A percentile compares a stretch with the other conserved stretches of the same genome.
Conservation (phyloP, 2,113 vertebrate species). For the Poecile atricapillus region DNA sequence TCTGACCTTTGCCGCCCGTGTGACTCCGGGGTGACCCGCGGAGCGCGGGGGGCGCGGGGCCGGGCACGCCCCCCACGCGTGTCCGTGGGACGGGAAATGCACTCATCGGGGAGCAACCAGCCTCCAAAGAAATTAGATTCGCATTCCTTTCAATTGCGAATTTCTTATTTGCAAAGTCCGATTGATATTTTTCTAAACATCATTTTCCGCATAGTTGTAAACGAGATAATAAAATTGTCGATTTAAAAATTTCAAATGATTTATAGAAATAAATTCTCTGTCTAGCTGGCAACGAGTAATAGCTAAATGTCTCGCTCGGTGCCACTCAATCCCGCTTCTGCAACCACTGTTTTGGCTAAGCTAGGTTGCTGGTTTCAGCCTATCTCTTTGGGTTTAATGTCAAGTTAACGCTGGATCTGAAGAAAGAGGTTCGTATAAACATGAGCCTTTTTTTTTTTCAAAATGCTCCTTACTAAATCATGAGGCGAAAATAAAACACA, state of each 20-base stretch:
- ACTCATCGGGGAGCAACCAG: not conserved
- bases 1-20: not conserved
- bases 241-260: not conserved
- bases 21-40: not conserved
- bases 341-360: not conserved
- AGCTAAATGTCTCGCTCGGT: not conserved
- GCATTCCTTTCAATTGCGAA: not conserved
- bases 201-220: not conserved
- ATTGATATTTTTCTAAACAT: not conserved
- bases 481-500: slow-evolving; percentile 1
- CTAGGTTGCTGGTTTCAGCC: not conserved
- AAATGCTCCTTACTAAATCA: not conserved
- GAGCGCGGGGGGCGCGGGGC: not conserved
- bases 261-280: not conserved
- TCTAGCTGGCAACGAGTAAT: not conserved
- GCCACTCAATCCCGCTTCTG: not conserved
- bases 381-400: not conserved
- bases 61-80: not conserved
- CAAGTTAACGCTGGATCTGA: not conserved
- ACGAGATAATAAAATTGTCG: not conserved
- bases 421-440: not conserved
- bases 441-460: not conserved
- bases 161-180: not conserved
- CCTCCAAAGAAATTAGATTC: not conserved
- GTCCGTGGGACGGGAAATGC: not conserved